Conservation (phyloP, 2,888 invertebrate species). For the Agonum fuliginosum region DNA sequence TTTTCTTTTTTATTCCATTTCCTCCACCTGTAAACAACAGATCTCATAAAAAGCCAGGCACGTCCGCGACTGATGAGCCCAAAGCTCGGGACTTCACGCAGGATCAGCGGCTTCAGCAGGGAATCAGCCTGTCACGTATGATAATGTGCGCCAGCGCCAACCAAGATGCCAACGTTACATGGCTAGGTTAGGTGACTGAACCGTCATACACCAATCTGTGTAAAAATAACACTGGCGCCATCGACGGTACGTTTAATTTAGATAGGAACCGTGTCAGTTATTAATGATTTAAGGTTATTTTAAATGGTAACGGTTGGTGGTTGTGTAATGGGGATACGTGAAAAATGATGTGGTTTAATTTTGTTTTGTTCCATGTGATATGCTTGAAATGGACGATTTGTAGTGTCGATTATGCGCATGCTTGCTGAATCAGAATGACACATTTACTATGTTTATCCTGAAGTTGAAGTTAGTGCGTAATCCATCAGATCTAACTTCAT, state of each 20-base stretch:
- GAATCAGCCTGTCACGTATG: slow-evolving; percentile 55
- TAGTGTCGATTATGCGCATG: too few species aligned
- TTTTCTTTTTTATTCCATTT: too few species aligned
- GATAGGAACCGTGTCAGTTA: not conserved
- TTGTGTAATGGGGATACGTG: not conserved
- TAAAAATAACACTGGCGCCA: slow-evolving; percentile 47
- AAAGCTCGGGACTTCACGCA: slow-evolving; percentile 50
- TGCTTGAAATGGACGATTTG: too few species aligned
- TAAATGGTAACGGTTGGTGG: not conserved
- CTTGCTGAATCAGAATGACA: too few species aligned
- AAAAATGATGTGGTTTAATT: too few species aligned
- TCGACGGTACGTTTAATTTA: slow-evolving; percentile 4
- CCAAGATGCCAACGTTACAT: slow-evolving; percentile 28
- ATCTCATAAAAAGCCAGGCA: slow-evolving; percentile 40
- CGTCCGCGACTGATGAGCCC: slow-evolving; percentile 49
- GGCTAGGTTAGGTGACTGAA: slow-evolving; percentile 2
- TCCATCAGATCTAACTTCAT: too few species aligned
- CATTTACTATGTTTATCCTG: too few species aligned
- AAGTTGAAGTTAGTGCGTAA: too few species aligned
- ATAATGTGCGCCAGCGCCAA: slow-evolving; percentile 53
- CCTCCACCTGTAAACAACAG: slow-evolving; percentile 6
- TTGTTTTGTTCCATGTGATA: too few species aligned
- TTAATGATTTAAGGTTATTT: not conserved
- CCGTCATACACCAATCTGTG: not conserved
- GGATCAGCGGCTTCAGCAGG: slow-evolving; percentile 53